A percentile compares a stretch with the other conserved stretches of the same genome.
Evolutionary conservation across 2,113 vertebrate genomes (phyloP).

Genomic region (Holacanthus passer): DNA sequence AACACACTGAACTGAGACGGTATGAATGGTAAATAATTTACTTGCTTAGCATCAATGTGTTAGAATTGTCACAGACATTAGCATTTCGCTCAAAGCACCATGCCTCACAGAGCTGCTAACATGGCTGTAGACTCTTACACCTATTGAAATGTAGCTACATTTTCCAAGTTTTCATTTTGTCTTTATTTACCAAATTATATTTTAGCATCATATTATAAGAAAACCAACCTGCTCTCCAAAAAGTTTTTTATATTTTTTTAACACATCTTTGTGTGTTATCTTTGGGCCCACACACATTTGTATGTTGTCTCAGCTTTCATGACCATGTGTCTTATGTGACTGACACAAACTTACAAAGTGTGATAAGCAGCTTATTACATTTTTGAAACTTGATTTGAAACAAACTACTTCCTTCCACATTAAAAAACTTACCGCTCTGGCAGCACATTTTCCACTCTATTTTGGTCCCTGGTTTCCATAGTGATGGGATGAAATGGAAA

Average conservation of each 20-base stretch:
- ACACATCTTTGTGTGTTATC: background rate
- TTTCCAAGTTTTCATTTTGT: background rate
- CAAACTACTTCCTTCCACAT: conserved; percentile 36
- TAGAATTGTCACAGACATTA: background rate
- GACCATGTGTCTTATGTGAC: background rate
- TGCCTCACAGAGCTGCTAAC: background rate
- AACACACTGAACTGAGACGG: background rate
- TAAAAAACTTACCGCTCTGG: conserved; percentile 26
- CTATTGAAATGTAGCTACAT: no score
- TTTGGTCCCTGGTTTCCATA: conserved; percentile 77
- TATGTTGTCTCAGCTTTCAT: background rate
- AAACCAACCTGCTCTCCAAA: no score
- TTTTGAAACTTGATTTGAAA: conserved; percentile 36
- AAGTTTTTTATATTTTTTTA: background rate
- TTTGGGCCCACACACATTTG: background rate
- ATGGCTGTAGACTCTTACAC: background rate
- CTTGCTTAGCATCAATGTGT: background rate
- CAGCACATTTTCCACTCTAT: conserved; percentile 59
- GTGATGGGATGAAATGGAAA: conserved; percentile 67
- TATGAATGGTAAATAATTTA: background rate
- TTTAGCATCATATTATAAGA: background rate
- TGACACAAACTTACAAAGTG: background rate
- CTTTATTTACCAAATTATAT: background rate
- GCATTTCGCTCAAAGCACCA: background rate
- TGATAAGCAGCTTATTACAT: background rate